Conservation (phyloP, 2,797 vertebrate genomes). For the Hyperoplus immaculatus region DNA sequence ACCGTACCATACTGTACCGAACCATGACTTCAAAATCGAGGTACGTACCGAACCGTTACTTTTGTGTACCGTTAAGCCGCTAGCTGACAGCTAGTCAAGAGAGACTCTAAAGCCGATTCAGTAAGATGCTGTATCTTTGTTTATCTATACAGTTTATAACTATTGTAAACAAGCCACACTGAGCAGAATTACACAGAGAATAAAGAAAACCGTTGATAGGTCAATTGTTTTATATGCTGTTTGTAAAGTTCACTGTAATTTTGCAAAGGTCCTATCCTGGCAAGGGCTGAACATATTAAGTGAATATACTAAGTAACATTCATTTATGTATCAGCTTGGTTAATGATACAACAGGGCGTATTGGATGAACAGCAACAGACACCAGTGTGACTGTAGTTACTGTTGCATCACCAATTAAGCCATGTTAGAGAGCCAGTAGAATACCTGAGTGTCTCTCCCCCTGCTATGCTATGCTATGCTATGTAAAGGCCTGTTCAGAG, state of each 20-base stretch:
- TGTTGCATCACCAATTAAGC: slow-evolving; percentile 37
- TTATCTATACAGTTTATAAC: no score
- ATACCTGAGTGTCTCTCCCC: slow-evolving; percentile 20
- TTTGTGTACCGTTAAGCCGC: no score
- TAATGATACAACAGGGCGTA: background rate
- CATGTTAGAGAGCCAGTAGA: slow-evolving; percentile 20
- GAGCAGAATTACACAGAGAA: background rate
- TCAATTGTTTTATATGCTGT: background rate
- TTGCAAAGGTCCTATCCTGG: background rate
- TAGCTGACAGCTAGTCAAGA: background rate
- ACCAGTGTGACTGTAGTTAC: slow-evolving; percentile 1
- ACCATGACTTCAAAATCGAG: no score
- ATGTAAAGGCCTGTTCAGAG: slow-evolving; percentile 37
- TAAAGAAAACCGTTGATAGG: background rate
- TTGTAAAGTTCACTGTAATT: background rate
- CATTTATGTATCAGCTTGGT: background rate
- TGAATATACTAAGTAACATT: background rate
- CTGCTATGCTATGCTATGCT: background rate
- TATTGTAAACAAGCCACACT: no score
- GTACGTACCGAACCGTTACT: no score
- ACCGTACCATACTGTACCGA: no score
- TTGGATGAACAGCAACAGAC: background rate
- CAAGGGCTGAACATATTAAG: background rate
- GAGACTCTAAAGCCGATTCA: background rate
- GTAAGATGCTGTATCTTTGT: background rate